These are phyloP conservation scores for Entosphenus tridentatus DNA, from an alignment of 2,113 vertebrate species.

Conservation along the genomic window DNA sequence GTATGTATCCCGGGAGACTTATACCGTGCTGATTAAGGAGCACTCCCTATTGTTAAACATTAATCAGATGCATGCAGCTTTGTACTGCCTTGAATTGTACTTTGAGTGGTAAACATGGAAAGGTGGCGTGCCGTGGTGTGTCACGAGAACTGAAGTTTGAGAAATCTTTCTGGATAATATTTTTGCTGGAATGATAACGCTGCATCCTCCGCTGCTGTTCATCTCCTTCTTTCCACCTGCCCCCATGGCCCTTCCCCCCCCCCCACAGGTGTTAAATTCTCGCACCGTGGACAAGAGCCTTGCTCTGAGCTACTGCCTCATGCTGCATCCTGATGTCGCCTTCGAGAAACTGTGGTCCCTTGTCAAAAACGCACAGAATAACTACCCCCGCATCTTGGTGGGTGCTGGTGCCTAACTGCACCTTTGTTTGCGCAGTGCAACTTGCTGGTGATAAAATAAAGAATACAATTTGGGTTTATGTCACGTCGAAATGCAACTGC, in stretches of 20 bases:
- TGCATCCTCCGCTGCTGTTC: not conserved
- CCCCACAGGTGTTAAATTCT: conserved; percentile 57
- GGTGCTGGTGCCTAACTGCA: conserved; percentile 1
- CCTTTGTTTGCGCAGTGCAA: no score
- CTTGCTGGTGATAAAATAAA: not conserved
- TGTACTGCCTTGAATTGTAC: no score
- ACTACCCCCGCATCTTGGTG: conserved; percentile 76
- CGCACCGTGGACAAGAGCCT: conserved; percentile 50
- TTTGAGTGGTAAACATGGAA: no score
- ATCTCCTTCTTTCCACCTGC: not conserved
- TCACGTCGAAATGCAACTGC: not conserved
- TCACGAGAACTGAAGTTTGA: no score
- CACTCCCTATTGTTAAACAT: no score
- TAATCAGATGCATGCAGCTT: no score
- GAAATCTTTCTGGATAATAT: no score
- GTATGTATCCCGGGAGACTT: no score
- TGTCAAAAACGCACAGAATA: conserved; percentile 60
- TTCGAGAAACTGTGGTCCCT: conserved; percentile 69
- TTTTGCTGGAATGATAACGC: no score
- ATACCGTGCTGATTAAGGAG: no score
- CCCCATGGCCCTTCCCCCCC: not conserved
- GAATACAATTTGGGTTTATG: not conserved
- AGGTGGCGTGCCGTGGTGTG: no score
- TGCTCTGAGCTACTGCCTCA: conserved; percentile 56
- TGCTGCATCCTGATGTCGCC: conserved; percentile 40